Conservation (phyloP, 2,797 vertebrate species). For the Pangasius djambal region DNA sequence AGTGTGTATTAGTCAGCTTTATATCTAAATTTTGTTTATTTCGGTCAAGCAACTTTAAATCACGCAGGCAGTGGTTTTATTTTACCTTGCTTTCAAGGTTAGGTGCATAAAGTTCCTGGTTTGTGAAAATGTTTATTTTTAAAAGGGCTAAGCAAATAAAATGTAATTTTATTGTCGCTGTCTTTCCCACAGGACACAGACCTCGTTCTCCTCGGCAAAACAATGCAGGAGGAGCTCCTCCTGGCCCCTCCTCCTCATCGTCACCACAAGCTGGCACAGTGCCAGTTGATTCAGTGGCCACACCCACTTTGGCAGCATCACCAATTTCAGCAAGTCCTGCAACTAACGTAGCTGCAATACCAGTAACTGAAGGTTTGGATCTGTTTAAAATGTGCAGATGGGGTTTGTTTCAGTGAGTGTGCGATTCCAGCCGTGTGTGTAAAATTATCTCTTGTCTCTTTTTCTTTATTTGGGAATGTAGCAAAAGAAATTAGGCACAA, state of each 20-base stretch:
- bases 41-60: not conserved
- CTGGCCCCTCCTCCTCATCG: slow-evolving; percentile 82
- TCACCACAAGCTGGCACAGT: slow-evolving; percentile 88
- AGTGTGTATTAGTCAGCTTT: not conserved
- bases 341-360: slow-evolving; percentile 85
- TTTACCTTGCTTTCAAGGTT: not conserved
- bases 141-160: not conserved
- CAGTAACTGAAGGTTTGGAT: slow-evolving; percentile 85
- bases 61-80: not conserved
- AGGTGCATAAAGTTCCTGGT: not conserved
- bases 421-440: not conserved
- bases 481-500: slow-evolving; percentile 95
- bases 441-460: not conserved
- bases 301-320: slow-evolving; percentile 84
- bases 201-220: slow-evolving; percentile 94
- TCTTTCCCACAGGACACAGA: slow-evolving; percentile 81
- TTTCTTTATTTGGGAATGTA: slow-evolving; percentile 61
- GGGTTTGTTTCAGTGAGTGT: not conserved
- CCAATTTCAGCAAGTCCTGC: slow-evolving; percentile 90
- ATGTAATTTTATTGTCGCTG: not conserved
- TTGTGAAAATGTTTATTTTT: not conserved
- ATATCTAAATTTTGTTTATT: not conserved
- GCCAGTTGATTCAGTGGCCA: slow-evolving; percentile 82
- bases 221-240: slow-evolving; percentile 78
- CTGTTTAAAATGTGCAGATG: not conserved